Conservation (phyloP, 2,113 vertebrate species). For the Garra rufa region DNA sequence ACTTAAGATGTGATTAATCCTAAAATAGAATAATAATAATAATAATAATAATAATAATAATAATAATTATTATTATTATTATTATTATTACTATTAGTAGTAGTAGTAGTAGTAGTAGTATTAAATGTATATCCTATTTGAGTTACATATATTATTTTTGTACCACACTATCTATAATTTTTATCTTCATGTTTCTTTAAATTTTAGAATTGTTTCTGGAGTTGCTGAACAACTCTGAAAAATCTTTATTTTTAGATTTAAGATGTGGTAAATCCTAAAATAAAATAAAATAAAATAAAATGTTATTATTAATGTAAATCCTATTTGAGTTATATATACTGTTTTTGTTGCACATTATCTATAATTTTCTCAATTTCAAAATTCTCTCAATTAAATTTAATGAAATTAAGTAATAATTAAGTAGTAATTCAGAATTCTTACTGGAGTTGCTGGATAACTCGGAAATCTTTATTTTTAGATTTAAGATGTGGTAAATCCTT, state of each 20-base stretch:
- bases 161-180: background rate
- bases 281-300: no score
- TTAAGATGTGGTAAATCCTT: background rate
- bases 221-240: slow-evolving; percentile 93
- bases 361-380: no score
- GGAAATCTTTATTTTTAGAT: slow-evolving; percentile 77
- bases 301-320: no score
- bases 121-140: background rate
- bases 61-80: no score
- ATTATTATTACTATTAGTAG: no score
- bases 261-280: background rate
- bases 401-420: no score
- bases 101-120: no score
- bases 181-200: slow-evolving; percentile 21
- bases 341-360: no score
- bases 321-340: no score
- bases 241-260: slow-evolving; percentile 68
- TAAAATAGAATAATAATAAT: background rate
- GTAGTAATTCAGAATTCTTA: slow-evolving; percentile 96
- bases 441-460: slow-evolving; percentile 94
- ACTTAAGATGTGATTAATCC: background rate
- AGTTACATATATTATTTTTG: no score
- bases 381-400: no score
- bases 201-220: slow-evolving; percentile 93
- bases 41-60: no score